Evolutionary conservation across 2,888 invertebrate species (phyloP).

Genomic region (Himalopsyche tibetana): DNA sequence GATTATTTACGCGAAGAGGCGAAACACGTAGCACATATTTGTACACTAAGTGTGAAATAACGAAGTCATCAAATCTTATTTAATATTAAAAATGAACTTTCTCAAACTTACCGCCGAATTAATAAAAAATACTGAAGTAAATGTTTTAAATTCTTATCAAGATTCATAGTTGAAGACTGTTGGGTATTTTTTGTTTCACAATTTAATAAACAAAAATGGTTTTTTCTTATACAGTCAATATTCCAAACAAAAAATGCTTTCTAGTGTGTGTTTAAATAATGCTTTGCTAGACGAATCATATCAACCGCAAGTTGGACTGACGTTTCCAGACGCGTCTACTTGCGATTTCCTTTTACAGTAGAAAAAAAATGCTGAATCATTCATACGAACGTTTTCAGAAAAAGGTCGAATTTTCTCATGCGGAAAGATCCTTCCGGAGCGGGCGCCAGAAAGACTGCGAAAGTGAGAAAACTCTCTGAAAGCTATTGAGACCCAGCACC

Average conservation of each 20-base stretch:
- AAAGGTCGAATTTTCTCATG: conserved; percentile 39
- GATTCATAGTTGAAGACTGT: too few relatives aligned
- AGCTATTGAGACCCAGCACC: background rate
- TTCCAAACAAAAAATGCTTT: background rate
- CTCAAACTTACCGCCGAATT: too few relatives aligned
- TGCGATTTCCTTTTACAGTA: conserved; percentile 8
- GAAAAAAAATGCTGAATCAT: conserved; percentile 31
- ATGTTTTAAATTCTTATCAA: too few relatives aligned
- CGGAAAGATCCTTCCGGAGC: conserved; percentile 24
- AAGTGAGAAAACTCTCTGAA: conserved; percentile 21
- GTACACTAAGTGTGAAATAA: too few relatives aligned
- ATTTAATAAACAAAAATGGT: too few relatives aligned
- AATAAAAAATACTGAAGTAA: too few relatives aligned
- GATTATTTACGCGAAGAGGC: too few relatives aligned
- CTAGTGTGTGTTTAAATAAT: background rate
- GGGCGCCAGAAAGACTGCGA: conserved; percentile 12
- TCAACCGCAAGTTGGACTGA: conserved; percentile 26
- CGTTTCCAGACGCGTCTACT: conserved; percentile 16
- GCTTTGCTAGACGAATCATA: conserved; percentile 15
- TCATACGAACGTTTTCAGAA: conserved; percentile 37
- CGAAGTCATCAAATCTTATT: too few relatives aligned
- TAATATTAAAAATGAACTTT: too few relatives aligned
- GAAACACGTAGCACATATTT: too few relatives aligned
- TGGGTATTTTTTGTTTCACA: too few relatives aligned
- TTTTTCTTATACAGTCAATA: too few relatives aligned